Base-by-base conservation (phyloP, 2,797 vertebrate genomes). In the Lycodopsis pacificus region DNA sequence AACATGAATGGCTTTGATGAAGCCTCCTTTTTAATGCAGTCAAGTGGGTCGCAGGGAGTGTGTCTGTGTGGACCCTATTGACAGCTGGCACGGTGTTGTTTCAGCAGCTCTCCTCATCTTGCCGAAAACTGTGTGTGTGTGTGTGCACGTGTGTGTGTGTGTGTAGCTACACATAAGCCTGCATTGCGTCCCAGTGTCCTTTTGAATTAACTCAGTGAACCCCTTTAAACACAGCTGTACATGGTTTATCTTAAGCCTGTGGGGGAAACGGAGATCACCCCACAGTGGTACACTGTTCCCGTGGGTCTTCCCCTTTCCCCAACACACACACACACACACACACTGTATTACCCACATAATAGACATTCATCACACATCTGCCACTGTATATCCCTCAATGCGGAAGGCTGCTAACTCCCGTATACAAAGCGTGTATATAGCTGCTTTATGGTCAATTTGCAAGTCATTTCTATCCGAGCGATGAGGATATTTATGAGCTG, bases 1-100 rank as follows among this genome's bases (percentile, higher is more conserved):
- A 87, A 87, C 88, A 85, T 92, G 93, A 94, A 92, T 90, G 74
- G 89, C 86, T 90, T 88, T 90, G 89, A 93, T 95, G 90, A 93
- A 93, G 89, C 86, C 81, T 83, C 83, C 40, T 77, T 92, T 91
- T 88, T 90, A 91, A 93, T 88, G 91, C 88, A 90, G 89, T 93
- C 89, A 86, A 93, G 91, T 92, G 88, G 88, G 88, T 80, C 79
- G 80, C 80, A 86, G 80, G 85, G 77, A 86, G 84, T 77, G 76
- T 71, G 65, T 88, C 65, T 77, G 80, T 87, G 83, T 78, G 86
- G 78, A 76, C 86, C 76, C 80, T 70, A 51, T 72, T 85, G 89
- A 87, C 93, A 94, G 90, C 92, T 93, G 92, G 90, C 87, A 67
- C 36, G 8, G 71, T 79, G 71, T 83, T 83, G 79, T 90, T 90